phyloP scores from a whole-genome alignment of 2,888 invertebrate genomes.

The Tetramorium bicarinatum region DNA sequence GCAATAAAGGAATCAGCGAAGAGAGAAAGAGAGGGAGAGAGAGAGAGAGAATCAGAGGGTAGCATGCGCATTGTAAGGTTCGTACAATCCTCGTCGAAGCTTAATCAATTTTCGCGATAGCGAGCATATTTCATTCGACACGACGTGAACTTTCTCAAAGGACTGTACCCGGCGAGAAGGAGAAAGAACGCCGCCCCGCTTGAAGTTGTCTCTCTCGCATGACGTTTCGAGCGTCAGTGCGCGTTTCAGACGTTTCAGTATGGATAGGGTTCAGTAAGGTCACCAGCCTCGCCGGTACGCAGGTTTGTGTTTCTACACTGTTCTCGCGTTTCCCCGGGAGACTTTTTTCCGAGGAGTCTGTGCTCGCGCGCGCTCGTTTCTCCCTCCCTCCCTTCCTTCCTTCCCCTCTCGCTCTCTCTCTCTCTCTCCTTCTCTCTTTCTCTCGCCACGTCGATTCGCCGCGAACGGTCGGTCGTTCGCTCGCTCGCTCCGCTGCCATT shows the following conservation, averaged over 20 bases:
- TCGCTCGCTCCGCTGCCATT: constrained; percentile 20
- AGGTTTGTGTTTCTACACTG: background rate
- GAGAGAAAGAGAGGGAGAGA: background rate
- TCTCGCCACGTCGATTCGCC: background rate
- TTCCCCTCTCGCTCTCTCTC: background rate
- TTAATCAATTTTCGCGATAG: constrained; percentile 2
- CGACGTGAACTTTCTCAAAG: background rate
- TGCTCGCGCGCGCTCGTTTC: constrained; percentile 2
- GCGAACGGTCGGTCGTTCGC: background rate
- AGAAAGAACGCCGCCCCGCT: background rate
- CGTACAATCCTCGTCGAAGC: background rate
- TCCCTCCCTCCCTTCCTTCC: background rate
- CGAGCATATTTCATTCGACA: background rate
- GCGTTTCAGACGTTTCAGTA: constrained; percentile 14
- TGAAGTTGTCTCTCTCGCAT: constrained; percentile 10
- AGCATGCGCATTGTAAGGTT: constrained; percentile 11
- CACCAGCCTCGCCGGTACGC: constrained; percentile 29
- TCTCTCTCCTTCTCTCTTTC: background rate
- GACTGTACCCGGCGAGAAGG: constrained; percentile 9
- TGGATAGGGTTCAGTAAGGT: constrained; percentile 28
- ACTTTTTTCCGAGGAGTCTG: constrained; percentile 26
- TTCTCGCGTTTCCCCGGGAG: background rate
- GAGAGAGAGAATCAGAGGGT: background rate
- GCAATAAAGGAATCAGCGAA: background rate
- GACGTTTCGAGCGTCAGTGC: constrained; percentile 22